Evolutionary conservation across 2,113 vertebrate species (phyloP).

Genomic region (Apodemus sylvaticus): DNA sequence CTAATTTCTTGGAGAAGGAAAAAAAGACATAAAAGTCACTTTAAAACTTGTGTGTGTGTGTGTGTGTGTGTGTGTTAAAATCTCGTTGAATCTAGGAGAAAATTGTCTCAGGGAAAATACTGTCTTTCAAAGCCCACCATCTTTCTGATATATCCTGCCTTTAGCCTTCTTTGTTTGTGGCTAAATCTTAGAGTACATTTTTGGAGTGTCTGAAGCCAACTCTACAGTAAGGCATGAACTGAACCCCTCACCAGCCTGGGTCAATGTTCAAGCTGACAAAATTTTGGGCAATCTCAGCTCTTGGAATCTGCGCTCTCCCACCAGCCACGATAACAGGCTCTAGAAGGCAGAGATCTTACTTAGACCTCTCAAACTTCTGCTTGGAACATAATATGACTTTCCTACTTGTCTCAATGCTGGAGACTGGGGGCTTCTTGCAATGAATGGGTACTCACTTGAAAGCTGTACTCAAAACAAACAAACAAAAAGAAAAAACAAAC

Average conservation of each 20-base stretch:
- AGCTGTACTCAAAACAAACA: not conserved
- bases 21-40: conserved; percentile 56
- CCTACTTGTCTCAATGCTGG: not conserved
- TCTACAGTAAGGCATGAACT: not conserved
- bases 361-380: not conserved
- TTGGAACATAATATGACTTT: not conserved
- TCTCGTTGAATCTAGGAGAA: not conserved
- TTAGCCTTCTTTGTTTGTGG: not conserved
- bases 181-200: not conserved
- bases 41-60: not conserved
- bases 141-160: not conserved
- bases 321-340: not conserved
- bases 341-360: conserved; percentile 19
- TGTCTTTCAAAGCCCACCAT: not conserved
- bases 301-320: not conserved
- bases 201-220: not conserved
- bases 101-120: conserved; percentile 25
- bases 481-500: too few relatives aligned
- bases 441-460: not conserved
- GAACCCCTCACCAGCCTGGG: not conserved
- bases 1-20: conserved; percentile 61
- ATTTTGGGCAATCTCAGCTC: not conserved
- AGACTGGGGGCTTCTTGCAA: not conserved
- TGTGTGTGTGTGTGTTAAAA: not conserved
- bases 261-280: not conserved